Percentiles rank a stretch among this genome's conserved stretches.
These are phyloP conservation scores for Hydrolagus colliei DNA, from an alignment of 2,797 vertebrate genomes.

Conservation along the genomic window DNA sequence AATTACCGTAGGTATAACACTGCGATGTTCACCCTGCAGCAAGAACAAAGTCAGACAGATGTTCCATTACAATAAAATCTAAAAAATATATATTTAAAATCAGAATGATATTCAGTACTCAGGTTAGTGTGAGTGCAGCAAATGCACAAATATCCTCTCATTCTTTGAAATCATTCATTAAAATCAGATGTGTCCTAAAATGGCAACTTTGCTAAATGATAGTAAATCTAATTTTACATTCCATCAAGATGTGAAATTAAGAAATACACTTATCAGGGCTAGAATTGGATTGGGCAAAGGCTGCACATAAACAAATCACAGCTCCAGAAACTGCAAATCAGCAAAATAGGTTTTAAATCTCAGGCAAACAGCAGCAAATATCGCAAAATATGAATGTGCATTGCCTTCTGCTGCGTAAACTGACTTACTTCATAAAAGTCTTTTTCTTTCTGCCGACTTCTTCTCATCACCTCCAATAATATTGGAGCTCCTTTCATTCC, in stretches of 20 bases:
- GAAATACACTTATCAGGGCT: not conserved
- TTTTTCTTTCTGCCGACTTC: slow-evolving; percentile 55
- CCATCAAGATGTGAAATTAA: not conserved
- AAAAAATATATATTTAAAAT: no score
- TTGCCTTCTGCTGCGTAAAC: not conserved
- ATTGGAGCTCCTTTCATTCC: slow-evolving; percentile 63
- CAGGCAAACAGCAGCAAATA: not conserved
- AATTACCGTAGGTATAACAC: slow-evolving; percentile 36
- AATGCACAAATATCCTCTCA: no score
- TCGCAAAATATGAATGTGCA: not conserved
- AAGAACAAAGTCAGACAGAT: slow-evolving; percentile 19
- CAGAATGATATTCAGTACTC: no score
- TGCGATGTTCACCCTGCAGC: slow-evolving; percentile 34
- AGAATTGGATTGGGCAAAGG: not conserved
- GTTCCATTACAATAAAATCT: not conserved
- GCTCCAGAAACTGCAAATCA: not conserved
- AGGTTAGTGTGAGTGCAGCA: no score
- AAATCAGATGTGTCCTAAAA: not conserved
- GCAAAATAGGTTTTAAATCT: not conserved
- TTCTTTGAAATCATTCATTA: not conserved
- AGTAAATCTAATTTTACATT: not conserved
- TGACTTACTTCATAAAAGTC: slow-evolving; percentile 54
- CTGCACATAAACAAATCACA: no score
- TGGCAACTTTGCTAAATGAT: not conserved
- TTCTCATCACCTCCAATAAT: slow-evolving; percentile 72